Base-by-base conservation (phyloP, 1,140 invertebrate genomes). In the Trichomalopsis sarcophagae region DNA sequence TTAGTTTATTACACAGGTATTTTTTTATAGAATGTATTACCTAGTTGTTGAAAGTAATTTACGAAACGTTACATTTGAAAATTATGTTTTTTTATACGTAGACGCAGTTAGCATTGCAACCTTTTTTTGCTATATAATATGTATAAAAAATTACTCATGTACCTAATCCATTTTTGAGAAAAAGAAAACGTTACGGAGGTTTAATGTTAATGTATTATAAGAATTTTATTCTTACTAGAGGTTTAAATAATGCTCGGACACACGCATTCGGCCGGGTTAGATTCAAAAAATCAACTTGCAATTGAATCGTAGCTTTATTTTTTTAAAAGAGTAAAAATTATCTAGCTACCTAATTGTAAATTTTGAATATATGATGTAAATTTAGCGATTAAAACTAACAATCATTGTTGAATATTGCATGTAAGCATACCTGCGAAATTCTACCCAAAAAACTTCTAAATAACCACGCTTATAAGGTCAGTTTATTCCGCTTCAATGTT, bases 341-440 rank as follows among this genome's bases (percentile, higher is more conserved):
- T 69, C 2, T 69, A 47, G 44, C n/a, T n/a, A 55, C 13, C 75
- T 14, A 21, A 68, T 69, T 44, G 36, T 82, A 76, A 76, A 82
- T 82, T 82, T 55, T 62, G 17, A 11, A 71, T 13, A 71, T 74
- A 36, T 27, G 27, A 40, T 74, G 13, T 40, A 62, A 62, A 71
- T 71, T 78, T 62, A 62, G 6, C 4, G 6, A n/a, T 62, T 33
- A 69, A 69, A 69, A 21, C 10, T 77, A 17, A 69, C 66, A 77
- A 71, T 13, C 30, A 71, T 9, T 71, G 69, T 30, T 71, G 23
- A 71, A 27, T 33, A 27, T 40, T 21, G n/a, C 27, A 44, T 33
- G 33, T 40, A 80, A 73, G 71, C 82, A 62, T 84, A 84, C 76
- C 55, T 84, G 83, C 9, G 79, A 73, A 78, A 13, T 78, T 36